These are phyloP conservation scores for Silurus glanis DNA, from an alignment of 2,113 vertebrate species.

Conservation along the genomic window DNA sequence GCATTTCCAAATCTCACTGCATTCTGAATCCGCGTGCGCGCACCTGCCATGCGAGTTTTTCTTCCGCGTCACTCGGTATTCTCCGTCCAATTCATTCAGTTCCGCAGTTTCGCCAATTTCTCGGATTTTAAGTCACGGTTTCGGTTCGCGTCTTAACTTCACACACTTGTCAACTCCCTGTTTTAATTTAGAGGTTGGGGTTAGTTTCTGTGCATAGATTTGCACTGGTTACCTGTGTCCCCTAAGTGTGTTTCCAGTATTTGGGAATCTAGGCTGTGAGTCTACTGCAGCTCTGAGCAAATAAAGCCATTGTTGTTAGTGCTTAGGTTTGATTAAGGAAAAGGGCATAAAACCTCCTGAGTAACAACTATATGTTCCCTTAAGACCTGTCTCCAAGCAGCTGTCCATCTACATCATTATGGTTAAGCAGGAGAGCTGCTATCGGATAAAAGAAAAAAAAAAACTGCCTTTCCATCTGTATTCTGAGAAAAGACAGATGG, in stretches of 20 bases:
- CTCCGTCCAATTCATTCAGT: too few relatives aligned
- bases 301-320: background rate
- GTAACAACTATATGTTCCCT: background rate
- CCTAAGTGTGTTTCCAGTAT: background rate
- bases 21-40: too few relatives aligned
- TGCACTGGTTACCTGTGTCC: background rate
- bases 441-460: background rate
- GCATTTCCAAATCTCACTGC: too few relatives aligned
- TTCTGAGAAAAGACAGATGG: slow-evolving; percentile 5
- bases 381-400: slow-evolving; percentile 7
- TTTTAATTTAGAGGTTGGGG: too few relatives aligned
- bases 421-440: background rate
- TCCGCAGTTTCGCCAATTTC: too few relatives aligned
- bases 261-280: background rate
- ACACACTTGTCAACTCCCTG: too few relatives aligned
- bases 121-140: too few relatives aligned
- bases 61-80: too few relatives aligned
- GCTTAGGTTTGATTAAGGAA: background rate
- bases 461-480: background rate
- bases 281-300: background rate
- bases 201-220: too few relatives aligned
- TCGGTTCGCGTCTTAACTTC: too few relatives aligned
- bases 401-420: slow-evolving; percentile 1
- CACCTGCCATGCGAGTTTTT: too few relatives aligned
- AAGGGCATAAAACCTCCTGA: background rate